These are phyloP conservation scores for Himalopsyche phryganea DNA, from an alignment of 1,140 invertebrate genomes.

Conservation along the genomic window DNA sequence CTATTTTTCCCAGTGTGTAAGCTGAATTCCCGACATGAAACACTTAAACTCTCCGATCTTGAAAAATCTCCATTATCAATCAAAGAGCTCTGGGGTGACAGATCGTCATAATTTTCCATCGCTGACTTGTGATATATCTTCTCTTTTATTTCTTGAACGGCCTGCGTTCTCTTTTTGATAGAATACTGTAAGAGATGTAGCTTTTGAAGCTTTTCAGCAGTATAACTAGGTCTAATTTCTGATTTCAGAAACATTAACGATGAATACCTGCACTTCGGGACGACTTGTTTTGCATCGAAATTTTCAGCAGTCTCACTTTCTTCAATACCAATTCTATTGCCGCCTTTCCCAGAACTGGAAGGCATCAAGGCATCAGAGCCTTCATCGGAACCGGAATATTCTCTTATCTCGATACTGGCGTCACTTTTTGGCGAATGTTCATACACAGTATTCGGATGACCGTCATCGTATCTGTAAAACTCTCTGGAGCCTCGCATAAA, in stretches of 20 bases:
- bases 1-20: conserved; percentile 23
- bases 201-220: conserved; percentile 63
- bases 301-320: conserved; percentile 51
- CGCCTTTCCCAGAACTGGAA: conserved; percentile 34
- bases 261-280: conserved; percentile 21
- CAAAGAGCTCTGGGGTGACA: conserved; percentile 21
- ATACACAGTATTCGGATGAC: conserved; percentile 44
- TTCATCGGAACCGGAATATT: conserved; percentile 41
- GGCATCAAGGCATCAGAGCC: conserved; percentile 39
- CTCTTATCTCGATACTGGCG: conserved; percentile 41
- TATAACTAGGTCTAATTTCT: conserved; percentile 72
- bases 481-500: conserved; percentile 30
- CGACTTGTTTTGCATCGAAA: conserved; percentile 37
- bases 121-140: conserved; percentile 50
- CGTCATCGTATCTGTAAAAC: conserved; percentile 33
- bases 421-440: conserved; percentile 46
- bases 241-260: conserved; percentile 48
- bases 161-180: conserved; percentile 49
- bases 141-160: conserved; percentile 48
- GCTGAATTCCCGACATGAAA: conserved; percentile 29
- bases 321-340: conserved; percentile 44
- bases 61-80: conserved; percentile 29
- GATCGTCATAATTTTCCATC: conserved; percentile 37
- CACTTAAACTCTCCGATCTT: conserved; percentile 25
- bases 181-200: conserved; percentile 49